Percentiles rank a stretch among this genome's conserved stretches.
phyloP scores from a whole-genome alignment of 2,888 invertebrate species.

The Brassicogethes aeneus region DNA sequence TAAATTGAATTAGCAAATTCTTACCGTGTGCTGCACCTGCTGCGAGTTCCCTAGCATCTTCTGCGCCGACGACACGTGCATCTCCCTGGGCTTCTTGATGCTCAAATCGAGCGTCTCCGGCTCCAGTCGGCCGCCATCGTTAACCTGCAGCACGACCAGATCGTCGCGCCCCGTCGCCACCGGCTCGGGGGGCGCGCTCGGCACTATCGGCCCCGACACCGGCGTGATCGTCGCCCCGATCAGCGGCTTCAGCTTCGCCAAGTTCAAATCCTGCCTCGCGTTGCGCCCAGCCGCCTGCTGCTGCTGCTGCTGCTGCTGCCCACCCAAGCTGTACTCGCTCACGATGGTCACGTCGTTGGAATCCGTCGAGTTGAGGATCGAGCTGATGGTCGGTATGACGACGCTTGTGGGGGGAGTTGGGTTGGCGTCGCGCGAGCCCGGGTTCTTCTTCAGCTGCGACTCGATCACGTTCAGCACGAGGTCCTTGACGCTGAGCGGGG shows the following conservation, averaged over 20 bases:
- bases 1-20: too few species aligned
- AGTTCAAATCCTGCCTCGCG: conserved; percentile 30
- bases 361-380: conserved; percentile 47
- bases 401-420: conserved; percentile 31
- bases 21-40: conserved; percentile 23
- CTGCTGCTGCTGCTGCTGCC: conserved; percentile 16
- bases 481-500: conserved; percentile 70
- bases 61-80: conserved; percentile 16
- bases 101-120: conserved; percentile 61
- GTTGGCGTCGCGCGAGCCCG: conserved; percentile 40
- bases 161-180: conserved; percentile 42
- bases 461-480: conserved; percentile 78
- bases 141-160: conserved; percentile 53
- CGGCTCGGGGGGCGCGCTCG: conserved; percentile 25
- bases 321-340: conserved; percentile 41
- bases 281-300: conserved; percentile 16
- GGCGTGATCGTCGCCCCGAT: conserved; percentile 63
- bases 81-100: conserved; percentile 59
- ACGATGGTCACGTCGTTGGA: conserved; percentile 48
- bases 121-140: conserved; percentile 24
- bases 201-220: conserved; percentile 42
- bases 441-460: conserved; percentile 63
- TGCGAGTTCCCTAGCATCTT: conserved; percentile 27
- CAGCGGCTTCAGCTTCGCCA: conserved; percentile 43
- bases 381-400: conserved; percentile 50